phyloP scores from a whole-genome alignment of 2,113 vertebrate species.

The Propithecus coquereli region DNA sequence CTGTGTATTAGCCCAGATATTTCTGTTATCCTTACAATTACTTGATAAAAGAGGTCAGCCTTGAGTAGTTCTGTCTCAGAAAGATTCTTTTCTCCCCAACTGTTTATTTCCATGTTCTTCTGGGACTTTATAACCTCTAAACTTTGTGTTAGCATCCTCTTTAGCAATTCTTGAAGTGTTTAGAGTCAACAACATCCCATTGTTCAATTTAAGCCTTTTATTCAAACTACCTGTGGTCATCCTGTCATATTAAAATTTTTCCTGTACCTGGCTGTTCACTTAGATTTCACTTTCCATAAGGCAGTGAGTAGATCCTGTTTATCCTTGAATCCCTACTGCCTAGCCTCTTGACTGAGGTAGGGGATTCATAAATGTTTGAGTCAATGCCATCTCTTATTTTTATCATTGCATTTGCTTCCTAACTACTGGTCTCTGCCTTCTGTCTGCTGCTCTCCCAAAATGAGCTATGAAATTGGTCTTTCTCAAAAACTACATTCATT shows the following conservation, averaged over 20 bases:
- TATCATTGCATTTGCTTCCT: not conserved
- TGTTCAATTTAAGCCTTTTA: constrained; percentile 26
- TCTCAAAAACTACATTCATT: not conserved
- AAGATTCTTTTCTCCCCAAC: not conserved
- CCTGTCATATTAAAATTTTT: not conserved
- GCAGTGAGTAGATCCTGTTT: not conserved
- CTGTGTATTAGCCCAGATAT: not conserved
- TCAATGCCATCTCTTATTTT: not conserved
- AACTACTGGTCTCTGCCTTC: not conserved
- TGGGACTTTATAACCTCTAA: not conserved
- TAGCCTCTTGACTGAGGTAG: not conserved
- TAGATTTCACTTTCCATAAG: not conserved
- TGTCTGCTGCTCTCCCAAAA: not conserved
- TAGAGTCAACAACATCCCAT: not conserved
- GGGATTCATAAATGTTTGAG: not conserved
- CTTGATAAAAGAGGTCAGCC: not conserved
- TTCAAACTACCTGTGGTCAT: not conserved
- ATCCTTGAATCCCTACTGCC: not conserved
- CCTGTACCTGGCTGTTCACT: not conserved
- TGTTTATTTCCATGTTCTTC: not conserved
- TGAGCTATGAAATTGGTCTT: not conserved
- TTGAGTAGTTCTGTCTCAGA: not conserved
- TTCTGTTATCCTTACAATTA: not conserved
- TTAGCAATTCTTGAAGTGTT: not conserved
- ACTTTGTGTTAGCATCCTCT: not conserved